A percentile compares a stretch with the other conserved stretches of the same genome.
Conservation (phyloP, 2,113 vertebrate species). For the Cairina moschata region DNA sequence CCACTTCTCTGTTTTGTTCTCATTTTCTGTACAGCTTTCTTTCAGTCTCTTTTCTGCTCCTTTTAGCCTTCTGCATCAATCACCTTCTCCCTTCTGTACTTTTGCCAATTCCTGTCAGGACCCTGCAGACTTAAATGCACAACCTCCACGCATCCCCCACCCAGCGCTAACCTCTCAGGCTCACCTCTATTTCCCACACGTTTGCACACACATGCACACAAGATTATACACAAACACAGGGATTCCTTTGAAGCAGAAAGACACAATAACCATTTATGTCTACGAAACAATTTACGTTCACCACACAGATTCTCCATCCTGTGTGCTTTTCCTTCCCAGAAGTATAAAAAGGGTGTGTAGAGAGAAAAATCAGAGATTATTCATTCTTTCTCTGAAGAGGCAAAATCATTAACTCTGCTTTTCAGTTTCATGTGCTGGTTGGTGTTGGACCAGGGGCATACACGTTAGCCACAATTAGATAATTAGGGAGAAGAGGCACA, state of each 20-base stretch:
- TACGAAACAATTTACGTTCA: not conserved
- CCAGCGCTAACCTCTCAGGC: not conserved
- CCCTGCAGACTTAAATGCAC: not conserved
- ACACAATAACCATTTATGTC: fast-evolving
- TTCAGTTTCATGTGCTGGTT: not conserved
- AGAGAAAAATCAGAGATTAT: not conserved
- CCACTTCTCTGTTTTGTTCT: not conserved
- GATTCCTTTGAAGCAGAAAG: not conserved
- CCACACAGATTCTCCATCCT: fast-evolving
- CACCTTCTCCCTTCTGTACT: not conserved
- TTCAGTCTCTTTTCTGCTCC: not conserved
- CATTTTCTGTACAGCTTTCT: not conserved
- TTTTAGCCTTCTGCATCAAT: not conserved
- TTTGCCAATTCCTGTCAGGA: not conserved
- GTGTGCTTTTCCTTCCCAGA: not conserved
- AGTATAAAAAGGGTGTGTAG: fast-evolving
- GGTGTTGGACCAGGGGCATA: not conserved
- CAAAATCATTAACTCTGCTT: not conserved
- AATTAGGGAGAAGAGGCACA: not conserved
- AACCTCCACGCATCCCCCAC: not conserved
- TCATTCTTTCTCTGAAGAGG: not conserved
- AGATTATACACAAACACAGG: not conserved
- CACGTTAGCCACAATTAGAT: not conserved
- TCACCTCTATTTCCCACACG: fast-evolving
- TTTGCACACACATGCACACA: too few species aligned